A percentile compares a stretch with the other conserved stretches of the same genome.
Conservation (phyloP, 2,888 invertebrate species). For the Mamestra brassicae region DNA sequence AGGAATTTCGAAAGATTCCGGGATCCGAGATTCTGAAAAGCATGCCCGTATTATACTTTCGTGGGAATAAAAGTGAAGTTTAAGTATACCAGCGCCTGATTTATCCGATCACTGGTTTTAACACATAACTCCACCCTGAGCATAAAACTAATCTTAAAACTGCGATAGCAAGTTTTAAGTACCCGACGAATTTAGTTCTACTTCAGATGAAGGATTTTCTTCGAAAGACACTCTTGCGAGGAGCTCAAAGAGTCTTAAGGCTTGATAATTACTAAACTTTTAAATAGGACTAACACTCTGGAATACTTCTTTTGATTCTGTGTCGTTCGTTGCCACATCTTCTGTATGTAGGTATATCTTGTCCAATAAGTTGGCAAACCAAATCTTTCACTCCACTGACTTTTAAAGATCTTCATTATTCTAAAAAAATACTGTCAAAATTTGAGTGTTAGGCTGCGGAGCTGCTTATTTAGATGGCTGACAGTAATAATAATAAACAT, state of each 20-base stretch:
- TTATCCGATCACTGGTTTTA: too few species aligned
- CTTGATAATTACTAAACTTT: background rate
- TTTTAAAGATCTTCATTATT: background rate
- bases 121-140: background rate
- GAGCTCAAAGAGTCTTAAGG: background rate
- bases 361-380: too few species aligned
- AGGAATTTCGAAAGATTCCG: too few species aligned
- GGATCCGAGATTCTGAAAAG: too few species aligned
- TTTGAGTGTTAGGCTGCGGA: too few species aligned
- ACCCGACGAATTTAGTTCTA: conserved; percentile 8
- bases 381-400: background rate
- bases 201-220: conserved; percentile 6
- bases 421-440: too few species aligned
- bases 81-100: too few species aligned
- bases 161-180: background rate
- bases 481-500: too few species aligned
- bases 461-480: too few species aligned
- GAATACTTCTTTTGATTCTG: background rate
- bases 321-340: background rate
- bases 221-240: background rate
- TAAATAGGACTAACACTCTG: background rate
- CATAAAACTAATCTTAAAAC: background rate
- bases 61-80: too few species aligned
- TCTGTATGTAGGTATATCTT: background rate
- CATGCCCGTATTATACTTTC: too few species aligned